phyloP scores from a whole-genome alignment of 2,888 invertebrate genomes.

The Pomacea canaliculata region DNA sequence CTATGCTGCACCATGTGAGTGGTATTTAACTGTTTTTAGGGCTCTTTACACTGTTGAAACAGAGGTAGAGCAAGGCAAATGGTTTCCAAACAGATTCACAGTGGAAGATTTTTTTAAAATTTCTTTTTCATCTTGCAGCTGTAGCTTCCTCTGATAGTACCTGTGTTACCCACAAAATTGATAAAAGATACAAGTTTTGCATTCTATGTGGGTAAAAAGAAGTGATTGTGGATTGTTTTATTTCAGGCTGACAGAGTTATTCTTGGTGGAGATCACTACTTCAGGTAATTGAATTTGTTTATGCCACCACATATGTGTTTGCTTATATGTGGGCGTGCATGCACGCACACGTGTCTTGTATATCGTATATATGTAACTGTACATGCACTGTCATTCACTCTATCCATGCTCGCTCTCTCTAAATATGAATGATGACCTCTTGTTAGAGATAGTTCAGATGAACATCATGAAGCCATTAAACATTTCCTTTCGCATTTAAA shows the following conservation, averaged over 20 bases:
- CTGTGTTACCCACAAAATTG: background rate
- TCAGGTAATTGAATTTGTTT: slow-evolving; percentile 48
- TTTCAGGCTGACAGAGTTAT: slow-evolving; percentile 67
- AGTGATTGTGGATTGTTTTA: background rate
- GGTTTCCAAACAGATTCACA: background rate
- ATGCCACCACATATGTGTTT: no score
- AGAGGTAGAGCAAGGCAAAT: background rate
- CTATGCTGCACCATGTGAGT: slow-evolving; percentile 65
- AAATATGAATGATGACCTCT: no score
- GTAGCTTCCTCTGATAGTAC: background rate
- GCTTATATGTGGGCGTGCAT: no score
- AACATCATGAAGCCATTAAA: no score
- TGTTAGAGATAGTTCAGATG: no score
- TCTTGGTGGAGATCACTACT: slow-evolving; percentile 69
- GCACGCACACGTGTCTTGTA: no score
- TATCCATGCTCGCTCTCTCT: no score
- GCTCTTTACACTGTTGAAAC: background rate
- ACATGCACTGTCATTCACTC: no score
- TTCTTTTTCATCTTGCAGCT: background rate
- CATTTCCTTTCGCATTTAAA: no score
- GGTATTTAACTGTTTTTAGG: background rate
- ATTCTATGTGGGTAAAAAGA: no score
- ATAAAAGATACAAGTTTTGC: background rate
- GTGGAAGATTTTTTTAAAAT: background rate
- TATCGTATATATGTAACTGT: no score